Base-by-base conservation (phyloP, 2,113 vertebrate genomes). In the Atherinomorus stipes region DNA sequence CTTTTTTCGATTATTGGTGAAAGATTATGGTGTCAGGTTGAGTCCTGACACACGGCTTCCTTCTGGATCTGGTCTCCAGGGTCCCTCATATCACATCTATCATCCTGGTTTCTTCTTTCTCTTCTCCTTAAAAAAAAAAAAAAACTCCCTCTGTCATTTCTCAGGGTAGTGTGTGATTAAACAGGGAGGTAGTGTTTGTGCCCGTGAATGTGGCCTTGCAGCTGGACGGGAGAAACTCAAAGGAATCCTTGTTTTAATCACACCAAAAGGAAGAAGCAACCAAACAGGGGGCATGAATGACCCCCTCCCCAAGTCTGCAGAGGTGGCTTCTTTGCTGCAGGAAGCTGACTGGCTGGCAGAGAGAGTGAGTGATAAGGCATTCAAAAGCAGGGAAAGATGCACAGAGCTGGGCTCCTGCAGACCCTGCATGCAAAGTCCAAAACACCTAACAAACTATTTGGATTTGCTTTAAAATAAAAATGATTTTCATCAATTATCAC, bases 131-230 rank as follows among this genome's bases (percentile, higher is more conserved):
- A n/a, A n/a, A 34, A 34, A 34, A 9, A 34, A 34, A 34, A 34
- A 34, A 28, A 64, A 75, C 62, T 58, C 78, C 51, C 71, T 22
- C 67, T 88, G 71, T 85, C 71, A 81, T 88, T 85, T 85, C 83
- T 86, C 69, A 80, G 84, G 76, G 82, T 63, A 63, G 76, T 78
- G 37, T 84, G 80, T 65, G 76, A 71, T 65, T 65, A 86, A 85
- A 95, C 91, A 93, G 91, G 92, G 87, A 84, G 81, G 70, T 80
- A 92, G 92, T 94, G 93, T 94, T 81, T 88, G 76, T 68, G 74
- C 78, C 71, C 31, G 66, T 90, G 90, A 88, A 90, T 92, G 89
- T 88, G 76, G 81, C 80, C 11, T 89, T 93, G 93, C 93, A 95
- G 93, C 94, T 95, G 93, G 91, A 91, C 89, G 65, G 72, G 42